Evolutionary conservation across 2,888 invertebrate species (phyloP).

Genomic region (Andrena minutula): DNA sequence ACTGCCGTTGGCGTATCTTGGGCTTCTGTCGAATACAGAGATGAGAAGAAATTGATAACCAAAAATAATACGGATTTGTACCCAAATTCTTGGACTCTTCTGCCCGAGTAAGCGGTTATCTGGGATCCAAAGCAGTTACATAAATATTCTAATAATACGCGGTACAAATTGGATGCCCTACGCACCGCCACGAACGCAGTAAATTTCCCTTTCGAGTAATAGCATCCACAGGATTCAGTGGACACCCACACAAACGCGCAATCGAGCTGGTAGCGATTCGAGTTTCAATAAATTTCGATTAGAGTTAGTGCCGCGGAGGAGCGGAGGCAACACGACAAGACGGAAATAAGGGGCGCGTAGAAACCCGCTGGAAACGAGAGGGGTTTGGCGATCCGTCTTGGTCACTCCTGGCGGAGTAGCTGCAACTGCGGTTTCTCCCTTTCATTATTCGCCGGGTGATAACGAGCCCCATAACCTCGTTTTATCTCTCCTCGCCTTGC

Average conservation of each 20-base stretch:
- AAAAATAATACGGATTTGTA: neutral
- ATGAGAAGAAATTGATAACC: neutral
- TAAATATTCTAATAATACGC: constrained; percentile 34
- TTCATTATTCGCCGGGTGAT: constrained; percentile 42
- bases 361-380: constrained; percentile 22
- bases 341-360: constrained; percentile 2
- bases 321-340: constrained; percentile 2
- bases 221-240: constrained; percentile 25
- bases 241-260: constrained; percentile 12
- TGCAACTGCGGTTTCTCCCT: constrained; percentile 28
- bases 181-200: neutral
- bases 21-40: no score
- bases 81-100: neutral
- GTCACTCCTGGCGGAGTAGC: constrained; percentile 19
- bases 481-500: constrained; percentile 49
- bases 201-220: constrained; percentile 33
- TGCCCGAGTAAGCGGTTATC: neutral
- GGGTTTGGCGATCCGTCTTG: constrained; percentile 44
- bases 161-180: constrained; percentile 20
- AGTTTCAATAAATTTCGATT: constrained; percentile 70
- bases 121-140: neutral
- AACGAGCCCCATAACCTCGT: constrained; percentile 72
- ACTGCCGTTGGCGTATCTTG: no score
- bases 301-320: constrained; percentile 36
- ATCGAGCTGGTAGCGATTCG: constrained; percentile 50